Conservation (phyloP, 2,888 invertebrate species). For the Caenorhabditis sp. region DNA sequence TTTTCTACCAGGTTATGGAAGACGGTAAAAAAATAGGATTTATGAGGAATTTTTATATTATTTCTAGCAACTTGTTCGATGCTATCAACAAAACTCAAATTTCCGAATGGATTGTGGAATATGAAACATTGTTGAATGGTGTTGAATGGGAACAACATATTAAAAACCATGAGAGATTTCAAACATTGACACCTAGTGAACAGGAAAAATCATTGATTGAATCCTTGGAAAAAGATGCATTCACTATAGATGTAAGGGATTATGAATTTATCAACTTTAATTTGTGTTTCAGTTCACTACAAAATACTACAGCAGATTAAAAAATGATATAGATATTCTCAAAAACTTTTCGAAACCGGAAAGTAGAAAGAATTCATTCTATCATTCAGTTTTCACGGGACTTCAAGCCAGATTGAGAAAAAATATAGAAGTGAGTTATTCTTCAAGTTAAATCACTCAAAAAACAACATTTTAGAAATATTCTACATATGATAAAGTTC, state of each 20-base stretch:
- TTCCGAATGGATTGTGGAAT: constrained; percentile 27
- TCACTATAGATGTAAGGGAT: no score
- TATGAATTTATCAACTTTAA: neutral
- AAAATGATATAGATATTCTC: neutral
- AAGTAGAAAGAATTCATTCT: constrained; percentile 20
- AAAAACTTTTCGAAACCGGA: constrained; percentile 8
- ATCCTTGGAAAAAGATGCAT: neutral
- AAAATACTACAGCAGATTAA: constrained; percentile 21
- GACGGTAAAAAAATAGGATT: neutral
- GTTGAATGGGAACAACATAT: constrained; percentile 16
- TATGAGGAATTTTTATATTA: neutral
- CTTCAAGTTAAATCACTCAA: no score
- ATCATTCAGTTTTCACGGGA: constrained; percentile 21
- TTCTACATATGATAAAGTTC: constrained; percentile 7
- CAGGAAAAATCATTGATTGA: constrained; percentile 6
- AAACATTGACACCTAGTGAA: neutral
- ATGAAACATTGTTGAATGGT: constrained; percentile 23
- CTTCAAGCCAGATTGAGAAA: constrained; percentile 13
- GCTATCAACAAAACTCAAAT: constrained; percentile 5
- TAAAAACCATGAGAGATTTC: constrained; percentile 14
- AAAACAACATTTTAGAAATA: constrained; percentile 1
- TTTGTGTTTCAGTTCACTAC: constrained; percentile 13
- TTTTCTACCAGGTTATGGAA: neutral
- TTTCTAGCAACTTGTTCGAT: constrained; percentile 25
- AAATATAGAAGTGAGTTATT: constrained; percentile 15